Base-by-base conservation (phyloP, 2,888 invertebrate species). In the Formica aserva region DNA sequence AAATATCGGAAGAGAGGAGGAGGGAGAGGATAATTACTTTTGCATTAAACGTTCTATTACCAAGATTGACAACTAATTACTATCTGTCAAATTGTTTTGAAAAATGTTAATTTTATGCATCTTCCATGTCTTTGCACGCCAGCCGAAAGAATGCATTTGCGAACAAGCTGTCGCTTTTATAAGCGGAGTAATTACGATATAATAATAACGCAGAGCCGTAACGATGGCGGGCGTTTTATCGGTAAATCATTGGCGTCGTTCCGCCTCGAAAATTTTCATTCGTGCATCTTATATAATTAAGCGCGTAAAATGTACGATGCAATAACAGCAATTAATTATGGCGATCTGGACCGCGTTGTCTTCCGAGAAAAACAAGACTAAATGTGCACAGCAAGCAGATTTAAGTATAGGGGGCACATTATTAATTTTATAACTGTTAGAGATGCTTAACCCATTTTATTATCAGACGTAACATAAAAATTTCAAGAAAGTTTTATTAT, bases 231-330 rank as follows among this genome's bases (percentile, higher is more conserved):
- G 67, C 77, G 69, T 78, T 57, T 78, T 69, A 69, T 69, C 77
- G 77, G 69, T 78, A 69, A 78, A 57, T 78, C 77, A 78, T 69
- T 55, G 77, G 71, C 69, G 77, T 18, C 69, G 77, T 69, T 78
- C 55, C 41, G 77, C 69, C 69, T 78, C 77, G 71, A 69, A 78
- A 78, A 78, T 69, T 78, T 76, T 78, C 55, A 67, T 55, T 77
- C 55, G 77, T 29, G 38, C 67, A 38, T 69, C 67, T 69, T 78
- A 57, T 29, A 57, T 69, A 78, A 78, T 78, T 69, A 69, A 78
- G 55, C 67, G 55, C 41, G n/a, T 55, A 29, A 55, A 77, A 69
- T 41, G 69, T 41, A 57, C 57, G 41, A n/a, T 41, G 55, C 26
- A 66, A 76, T 76, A 76, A 76, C 48, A 52, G 66, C 76, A 52